Evolutionary conservation across 2,797 vertebrate genomes (phyloP), one percentile per base, ranked within the genome.

Genomic region (Spatula versicolor): DNA sequence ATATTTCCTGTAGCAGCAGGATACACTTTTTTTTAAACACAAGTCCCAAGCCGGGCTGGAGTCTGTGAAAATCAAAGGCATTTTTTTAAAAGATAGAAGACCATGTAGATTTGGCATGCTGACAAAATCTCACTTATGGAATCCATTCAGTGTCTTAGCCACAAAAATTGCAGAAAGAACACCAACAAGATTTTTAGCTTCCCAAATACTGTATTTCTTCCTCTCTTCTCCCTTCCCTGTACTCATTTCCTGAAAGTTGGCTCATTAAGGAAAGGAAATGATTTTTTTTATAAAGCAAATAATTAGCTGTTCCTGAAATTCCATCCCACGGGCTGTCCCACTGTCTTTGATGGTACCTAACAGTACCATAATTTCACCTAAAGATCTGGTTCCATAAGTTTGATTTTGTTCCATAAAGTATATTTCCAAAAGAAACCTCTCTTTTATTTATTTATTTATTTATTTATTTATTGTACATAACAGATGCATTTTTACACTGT

Each of bases 1-100:
- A 84, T 95, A 95, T 96, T 96, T 97, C 96, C 94, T 95, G 89
- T 93, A 96, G 86, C 96, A 97, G 96, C 94, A 96, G 96, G 96
- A 95, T 88, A 95, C 72, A 75, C 39, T 48, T 76, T 89, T 20
- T 6, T 48, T 74, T 25, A 82, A 77, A 62, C 1, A 2, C n/a
- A 85, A 90, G 90, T 95, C 91, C 93, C 95, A 95, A 58, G 90
- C 88, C 88, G 81, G 50, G 83, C 75, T 92, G 90, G 78, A 97
- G 90, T 69, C 96, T 93, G 74, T 86, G 91, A 75, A 96, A 95
- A 96, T 97, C 96, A 96, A 97, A 96, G 93, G 50, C 90, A 90
- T 95, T 94, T 96, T 76, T 97, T 93, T 39, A 41, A 87, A 97
- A 96, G 96, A 97, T 95, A 97, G 96, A 97, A 96, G 95, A 96